Conservation (phyloP, 2,797 vertebrate species). For the Enteromius treurensis region DNA sequence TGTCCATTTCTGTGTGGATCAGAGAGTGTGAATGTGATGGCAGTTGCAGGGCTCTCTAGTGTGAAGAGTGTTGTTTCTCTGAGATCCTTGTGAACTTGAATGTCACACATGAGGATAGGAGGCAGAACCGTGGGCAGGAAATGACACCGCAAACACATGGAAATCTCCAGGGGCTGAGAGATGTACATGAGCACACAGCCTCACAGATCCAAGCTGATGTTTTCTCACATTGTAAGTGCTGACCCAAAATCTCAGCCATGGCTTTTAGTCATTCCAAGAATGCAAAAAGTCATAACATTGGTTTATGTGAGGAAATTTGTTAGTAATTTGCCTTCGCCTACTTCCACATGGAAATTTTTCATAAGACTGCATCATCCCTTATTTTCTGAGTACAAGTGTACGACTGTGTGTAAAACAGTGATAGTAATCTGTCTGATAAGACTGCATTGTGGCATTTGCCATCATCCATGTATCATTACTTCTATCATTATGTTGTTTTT, state of each 20-base stretch:
- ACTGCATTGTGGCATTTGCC: slow-evolving; percentile 61
- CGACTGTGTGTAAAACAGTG: slow-evolving; percentile 29
- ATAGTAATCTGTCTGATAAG: slow-evolving; percentile 51
- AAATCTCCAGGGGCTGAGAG: slow-evolving; percentile 56
- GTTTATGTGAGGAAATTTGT: neutral
- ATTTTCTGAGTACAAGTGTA: slow-evolving; percentile 21
- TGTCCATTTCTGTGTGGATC: slow-evolving; percentile 68
- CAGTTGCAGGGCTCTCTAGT: slow-evolving; percentile 63
- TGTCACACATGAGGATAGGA: slow-evolving; percentile 76
- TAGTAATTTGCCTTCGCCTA: neutral
- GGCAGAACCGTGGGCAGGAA: slow-evolving; percentile 68
- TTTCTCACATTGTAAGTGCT: slow-evolving; percentile 33
- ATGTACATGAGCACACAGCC: neutral
- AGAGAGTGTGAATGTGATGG: slow-evolving; percentile 75
- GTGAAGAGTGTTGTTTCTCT: slow-evolving; percentile 53
- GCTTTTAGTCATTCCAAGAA: neutral
- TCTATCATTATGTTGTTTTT: slow-evolving; percentile 74
- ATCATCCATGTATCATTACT: slow-evolving; percentile 52
- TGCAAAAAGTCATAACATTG: neutral
- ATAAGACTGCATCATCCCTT: neutral
- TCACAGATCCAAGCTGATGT: slow-evolving; percentile 14
- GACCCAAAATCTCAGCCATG: neutral
- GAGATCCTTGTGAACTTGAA: slow-evolving; percentile 70
- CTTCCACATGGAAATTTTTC: slow-evolving; percentile 6
- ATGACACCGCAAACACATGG: slow-evolving; percentile 69